phyloP scores from a whole-genome alignment of 1,140 invertebrate species.

The Neodiprion fabricii region DNA sequence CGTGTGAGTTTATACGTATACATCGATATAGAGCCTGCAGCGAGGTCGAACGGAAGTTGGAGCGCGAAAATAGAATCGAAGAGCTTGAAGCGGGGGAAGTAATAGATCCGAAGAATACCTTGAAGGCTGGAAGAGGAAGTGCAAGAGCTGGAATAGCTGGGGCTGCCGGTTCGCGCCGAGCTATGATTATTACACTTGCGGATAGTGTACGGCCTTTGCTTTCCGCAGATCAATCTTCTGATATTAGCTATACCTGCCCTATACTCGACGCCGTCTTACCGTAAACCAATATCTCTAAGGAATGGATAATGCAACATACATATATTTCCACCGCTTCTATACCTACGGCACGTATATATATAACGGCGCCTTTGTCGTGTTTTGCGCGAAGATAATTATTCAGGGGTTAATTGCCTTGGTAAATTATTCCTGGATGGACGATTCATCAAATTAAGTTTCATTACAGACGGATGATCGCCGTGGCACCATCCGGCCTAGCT shows the following conservation, averaged over 20 bases:
- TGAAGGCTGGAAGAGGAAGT: slow-evolving; percentile 2
- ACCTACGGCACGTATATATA: too few species aligned
- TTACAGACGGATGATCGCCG: background rate
- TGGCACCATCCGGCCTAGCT: background rate
- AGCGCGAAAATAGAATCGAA: background rate
- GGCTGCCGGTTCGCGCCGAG: background rate
- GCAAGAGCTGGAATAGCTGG: background rate
- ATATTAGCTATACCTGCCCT: background rate
- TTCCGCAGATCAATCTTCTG: slow-evolving; percentile 7
- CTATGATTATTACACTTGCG: background rate
- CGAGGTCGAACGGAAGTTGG: background rate
- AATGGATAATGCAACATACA: background rate
- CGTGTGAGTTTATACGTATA: too few species aligned
- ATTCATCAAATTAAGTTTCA: background rate
- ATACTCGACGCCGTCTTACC: too few species aligned
- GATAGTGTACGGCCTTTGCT: background rate
- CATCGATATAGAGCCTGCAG: too few species aligned
- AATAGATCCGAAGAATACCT: background rate
- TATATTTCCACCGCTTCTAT: background rate
- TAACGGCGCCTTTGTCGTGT: background rate
- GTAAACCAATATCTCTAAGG: too few species aligned
- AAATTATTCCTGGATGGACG: background rate
- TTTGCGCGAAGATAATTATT: background rate
- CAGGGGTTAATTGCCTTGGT: background rate
- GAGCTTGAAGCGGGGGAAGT: slow-evolving; percentile 2